A percentile compares a stretch with the other conserved stretches of the same genome.
phyloP scores from a whole-genome alignment of 2,113 vertebrate species.

The Xenotilapia flavipinnis region DNA sequence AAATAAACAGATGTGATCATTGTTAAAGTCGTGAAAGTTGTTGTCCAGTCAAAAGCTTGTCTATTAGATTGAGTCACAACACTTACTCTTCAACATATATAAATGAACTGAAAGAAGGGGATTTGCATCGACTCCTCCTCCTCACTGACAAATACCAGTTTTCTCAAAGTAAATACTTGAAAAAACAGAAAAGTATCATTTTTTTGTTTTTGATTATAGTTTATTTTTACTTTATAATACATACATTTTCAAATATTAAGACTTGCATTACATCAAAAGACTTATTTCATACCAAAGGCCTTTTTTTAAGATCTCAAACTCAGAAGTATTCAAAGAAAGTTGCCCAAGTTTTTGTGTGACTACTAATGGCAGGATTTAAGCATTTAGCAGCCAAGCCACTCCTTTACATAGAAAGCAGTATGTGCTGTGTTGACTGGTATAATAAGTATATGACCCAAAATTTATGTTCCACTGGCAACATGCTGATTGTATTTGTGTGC shows the following conservation, averaged over 20 bases:
- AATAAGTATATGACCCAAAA: neutral
- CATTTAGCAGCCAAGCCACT: neutral
- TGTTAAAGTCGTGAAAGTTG: neutral
- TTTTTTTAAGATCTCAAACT: neutral
- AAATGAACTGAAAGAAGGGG: neutral
- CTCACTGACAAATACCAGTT: neutral
- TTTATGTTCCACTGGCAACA: neutral
- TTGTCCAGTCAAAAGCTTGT: neutral
- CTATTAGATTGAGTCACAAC: neutral
- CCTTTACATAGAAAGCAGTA: rapidly evolving
- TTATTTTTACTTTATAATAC: neutral
- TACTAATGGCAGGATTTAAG: neutral
- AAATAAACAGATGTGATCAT: neutral
- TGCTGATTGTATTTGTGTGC: neutral
- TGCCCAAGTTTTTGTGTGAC: neutral
- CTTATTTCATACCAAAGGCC: rapidly evolving
- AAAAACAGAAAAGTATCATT: neutral
- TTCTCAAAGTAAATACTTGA: neutral
- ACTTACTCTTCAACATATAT: neutral
- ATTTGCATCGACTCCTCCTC: neutral
- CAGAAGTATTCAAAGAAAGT: rapidly evolving
- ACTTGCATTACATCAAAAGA: neutral
- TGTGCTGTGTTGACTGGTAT: neutral
- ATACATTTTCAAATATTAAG: neutral
- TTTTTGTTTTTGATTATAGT: neutral